These are phyloP conservation scores for Palythoa caribaeorum DNA, from an alignment of 92 coral and sea anemone species.

Conservation along the genomic window DNA sequence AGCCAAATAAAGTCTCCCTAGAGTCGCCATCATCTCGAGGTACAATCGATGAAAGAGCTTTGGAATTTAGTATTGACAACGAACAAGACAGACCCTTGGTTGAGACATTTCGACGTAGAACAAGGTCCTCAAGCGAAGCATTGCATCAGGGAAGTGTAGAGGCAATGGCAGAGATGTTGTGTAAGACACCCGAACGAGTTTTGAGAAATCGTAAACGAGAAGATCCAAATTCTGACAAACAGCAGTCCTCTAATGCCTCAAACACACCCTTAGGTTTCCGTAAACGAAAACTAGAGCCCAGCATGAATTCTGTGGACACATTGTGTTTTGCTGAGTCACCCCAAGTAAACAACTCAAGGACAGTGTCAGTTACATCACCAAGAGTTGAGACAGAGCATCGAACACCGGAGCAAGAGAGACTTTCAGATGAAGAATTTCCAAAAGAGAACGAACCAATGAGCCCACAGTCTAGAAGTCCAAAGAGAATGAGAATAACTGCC, in stretches of 20 bases:
- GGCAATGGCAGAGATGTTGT: background rate
- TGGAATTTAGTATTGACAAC: background rate
- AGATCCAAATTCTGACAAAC: conserved; percentile 14
- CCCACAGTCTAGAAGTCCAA: conserved; percentile 36
- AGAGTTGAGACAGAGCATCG: background rate
- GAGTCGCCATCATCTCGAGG: background rate
- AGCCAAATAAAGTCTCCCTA: background rate
- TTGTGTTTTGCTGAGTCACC: conserved; percentile 13
- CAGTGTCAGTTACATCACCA: conserved; percentile 9
- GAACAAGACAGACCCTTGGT: conserved; percentile 1
- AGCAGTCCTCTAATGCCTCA: background rate
- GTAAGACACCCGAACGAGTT: conserved; percentile 39
- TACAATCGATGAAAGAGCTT: background rate
- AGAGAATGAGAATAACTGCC: conserved; percentile 44
- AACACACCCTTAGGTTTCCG: conserved; percentile 25
- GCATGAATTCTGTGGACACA: background rate
- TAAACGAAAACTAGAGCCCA: conserved; percentile 24
- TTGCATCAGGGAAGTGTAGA: conserved; percentile 2
- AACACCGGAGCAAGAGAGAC: conserved; percentile 2
- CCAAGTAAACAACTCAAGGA: background rate
- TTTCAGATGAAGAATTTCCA: conserved; percentile 44
- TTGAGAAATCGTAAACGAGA: conserved; percentile 34
- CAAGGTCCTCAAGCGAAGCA: conserved; percentile 40
- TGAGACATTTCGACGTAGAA: conserved; percentile 35
- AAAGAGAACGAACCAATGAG: conserved; percentile 49